A percentile compares a stretch with the other conserved stretches of the same genome.
Evolutionary conservation across 2,113 vertebrate genomes (phyloP).

Genomic region (Hiodon tergisus): DNA sequence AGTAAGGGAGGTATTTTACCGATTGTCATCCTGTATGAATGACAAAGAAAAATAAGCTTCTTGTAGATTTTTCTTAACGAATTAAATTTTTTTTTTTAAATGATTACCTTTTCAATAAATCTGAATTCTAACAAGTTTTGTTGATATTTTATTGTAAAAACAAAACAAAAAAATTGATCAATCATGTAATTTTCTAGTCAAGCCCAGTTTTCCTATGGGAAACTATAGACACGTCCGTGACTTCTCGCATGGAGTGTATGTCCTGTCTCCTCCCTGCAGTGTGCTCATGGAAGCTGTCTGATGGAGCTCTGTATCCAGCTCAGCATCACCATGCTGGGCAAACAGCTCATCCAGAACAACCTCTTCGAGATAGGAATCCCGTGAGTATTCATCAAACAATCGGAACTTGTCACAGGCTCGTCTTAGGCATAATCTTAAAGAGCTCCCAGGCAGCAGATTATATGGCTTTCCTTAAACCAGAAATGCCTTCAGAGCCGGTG

Average conservation of each 20-base stretch:
- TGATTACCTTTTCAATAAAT: too few species aligned
- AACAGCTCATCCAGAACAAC: slow-evolving; percentile 96
- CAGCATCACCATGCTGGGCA: slow-evolving; percentile 96
- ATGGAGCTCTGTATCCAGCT: slow-evolving; percentile 98
- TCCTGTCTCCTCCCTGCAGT: slow-evolving; percentile 59
- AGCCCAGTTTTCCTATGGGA: too few species aligned
- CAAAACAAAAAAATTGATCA: neutral
- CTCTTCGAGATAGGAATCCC: slow-evolving; percentile 95
- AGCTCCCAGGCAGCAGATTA: neutral
- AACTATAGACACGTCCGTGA: neutral
- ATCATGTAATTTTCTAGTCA: neutral
- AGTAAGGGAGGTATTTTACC: too few species aligned
- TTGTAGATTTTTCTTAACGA: too few species aligned
- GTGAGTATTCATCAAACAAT: slow-evolving; percentile 61
- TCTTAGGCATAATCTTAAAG: too few species aligned
- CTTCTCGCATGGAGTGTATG: neutral
- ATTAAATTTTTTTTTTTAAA: too few species aligned
- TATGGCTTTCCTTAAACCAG: too few species aligned
- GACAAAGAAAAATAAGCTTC: too few species aligned
- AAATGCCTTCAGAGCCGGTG: too few species aligned
- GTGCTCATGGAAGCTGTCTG: slow-evolving; percentile 84
- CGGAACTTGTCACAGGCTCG: neutral
- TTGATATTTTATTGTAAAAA: neutral
- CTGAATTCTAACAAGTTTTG: too few species aligned
- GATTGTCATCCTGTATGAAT: too few species aligned